Percentiles rank a stretch among this genome's conserved stretches.
phyloP scores from a whole-genome alignment of 1,140 invertebrate species.

The Saccostrea echinata region DNA sequence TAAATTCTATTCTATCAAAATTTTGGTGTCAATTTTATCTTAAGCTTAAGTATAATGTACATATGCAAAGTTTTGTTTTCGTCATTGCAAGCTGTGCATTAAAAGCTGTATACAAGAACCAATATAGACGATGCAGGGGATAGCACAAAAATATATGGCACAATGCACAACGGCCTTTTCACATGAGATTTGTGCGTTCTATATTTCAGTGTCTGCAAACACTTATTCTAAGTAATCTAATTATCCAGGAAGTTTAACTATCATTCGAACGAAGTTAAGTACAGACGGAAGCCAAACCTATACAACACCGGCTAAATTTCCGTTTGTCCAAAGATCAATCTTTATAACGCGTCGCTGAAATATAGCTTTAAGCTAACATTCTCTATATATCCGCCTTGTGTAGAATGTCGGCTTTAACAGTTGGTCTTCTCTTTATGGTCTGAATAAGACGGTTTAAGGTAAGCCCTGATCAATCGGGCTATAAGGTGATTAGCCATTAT shows the following conservation, averaged over 20 bases:
- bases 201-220: background rate
- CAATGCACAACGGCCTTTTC: too few species aligned
- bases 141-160: too few species aligned
- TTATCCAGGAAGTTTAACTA: constrained; percentile 15
- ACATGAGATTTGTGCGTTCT: too few species aligned
- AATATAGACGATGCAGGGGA: too few species aligned
- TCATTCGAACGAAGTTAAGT: constrained; percentile 20
- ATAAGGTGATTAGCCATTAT: constrained; percentile 27
- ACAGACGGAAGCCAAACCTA: constrained; percentile 25
- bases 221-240: background rate
- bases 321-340: constrained; percentile 31
- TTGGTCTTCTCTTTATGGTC: background rate
- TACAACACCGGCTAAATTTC: constrained; percentile 11
- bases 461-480: constrained; percentile 16
- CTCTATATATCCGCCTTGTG: background rate
- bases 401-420: background rate
- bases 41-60: too few species aligned
- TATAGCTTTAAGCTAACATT: background rate
- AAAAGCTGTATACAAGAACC: too few species aligned
- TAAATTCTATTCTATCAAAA: too few species aligned
- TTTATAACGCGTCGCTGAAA: constrained; percentile 1
- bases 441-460: constrained; percentile 30
- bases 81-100: too few species aligned
- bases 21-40: too few species aligned
- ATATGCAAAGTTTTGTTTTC: too few species aligned